Evolutionary conservation across 2,888 invertebrate genomes (phyloP).

Genomic region (Ischnura elegans): DNA sequence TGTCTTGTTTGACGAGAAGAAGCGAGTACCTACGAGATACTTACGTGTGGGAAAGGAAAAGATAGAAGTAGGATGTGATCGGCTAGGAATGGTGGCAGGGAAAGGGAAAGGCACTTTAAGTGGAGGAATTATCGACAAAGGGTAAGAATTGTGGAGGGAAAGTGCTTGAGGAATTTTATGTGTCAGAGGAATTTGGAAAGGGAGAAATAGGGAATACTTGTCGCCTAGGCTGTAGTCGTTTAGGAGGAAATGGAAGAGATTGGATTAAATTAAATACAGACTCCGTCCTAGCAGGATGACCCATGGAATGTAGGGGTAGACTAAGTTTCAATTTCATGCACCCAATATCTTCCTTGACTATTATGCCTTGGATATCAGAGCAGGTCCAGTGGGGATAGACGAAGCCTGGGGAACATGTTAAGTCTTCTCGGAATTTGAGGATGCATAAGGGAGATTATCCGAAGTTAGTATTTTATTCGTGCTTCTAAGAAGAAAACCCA

Average conservation of each 20-base stretch:
- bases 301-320: neutral
- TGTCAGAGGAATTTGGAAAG: neutral
- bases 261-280: conserved; percentile 19
- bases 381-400: no score
- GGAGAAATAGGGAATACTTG: neutral
- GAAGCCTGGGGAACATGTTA: neutral
- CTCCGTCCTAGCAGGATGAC: neutral
- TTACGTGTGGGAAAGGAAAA: neutral
- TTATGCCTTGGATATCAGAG: neutral
- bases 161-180: neutral
- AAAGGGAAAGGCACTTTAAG: neutral
- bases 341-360: neutral
- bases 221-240: no score
- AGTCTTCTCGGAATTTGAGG: neutral
- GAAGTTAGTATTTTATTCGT: no score
- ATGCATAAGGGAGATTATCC: no score
- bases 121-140: conserved; percentile 21
- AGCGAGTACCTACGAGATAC: no score
- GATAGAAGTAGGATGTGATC: neutral
- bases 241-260: conserved; percentile 19
- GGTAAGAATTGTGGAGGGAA: conserved; percentile 1
- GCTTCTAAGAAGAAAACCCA: no score
- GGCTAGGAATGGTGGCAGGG: neutral
- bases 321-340: neutral
- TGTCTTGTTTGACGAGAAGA: no score